Evolutionary conservation across 2,797 vertebrate species (phyloP), one percentile per base, ranked within the genome.

Genomic region (Pseudocheirus occidentalis): DNA sequence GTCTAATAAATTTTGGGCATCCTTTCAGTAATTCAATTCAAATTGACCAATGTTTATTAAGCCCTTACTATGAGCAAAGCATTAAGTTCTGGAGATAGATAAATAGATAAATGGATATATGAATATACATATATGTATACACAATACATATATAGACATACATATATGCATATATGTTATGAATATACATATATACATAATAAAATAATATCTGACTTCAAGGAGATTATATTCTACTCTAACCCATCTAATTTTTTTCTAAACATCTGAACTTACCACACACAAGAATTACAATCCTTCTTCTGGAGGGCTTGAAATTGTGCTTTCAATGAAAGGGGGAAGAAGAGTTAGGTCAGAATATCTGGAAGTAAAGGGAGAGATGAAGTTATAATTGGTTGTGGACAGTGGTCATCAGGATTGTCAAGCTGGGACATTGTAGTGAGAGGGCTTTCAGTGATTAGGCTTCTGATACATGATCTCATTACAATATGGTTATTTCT

Each of bases 401-500:
- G 59, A 29, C 31, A 5, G 66, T 5, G 3, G 7, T 87, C 3
- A 87, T 87, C 40, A 87, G 40, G 21, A 87, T 87, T 27, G 7
- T 18, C 73, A 27, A 50, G 9, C 73, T 87, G 40, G 73, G 9
- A 46, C 73, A 46, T 87, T 27, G 73, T 50, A 46, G 73, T 87
- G 24, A 40, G 40, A 87, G 21, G 73, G 24, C 53, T 24, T 59
- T 94, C 90, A 91, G 73, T 4, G 0, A 91, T 95, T 91, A 95
- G 90, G 66, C 52, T 95, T 87, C 55, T 50, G 18, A 52, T 93
- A 59, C 28, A 57, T 55, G 93, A 93, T 81, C 50, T 92, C 93
- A 24, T 93, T 91, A 95, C 53, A 93, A 40, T 87, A 34, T n/a
- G 59, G 93, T 87, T 55, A 92, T 90, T 54, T 90, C 66, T 95